Percentiles rank a stretch among this genome's conserved stretches.
phyloP scores from a whole-genome alignment of 64 coral and sea anemone species.

The Actinia tenebrosa region DNA sequence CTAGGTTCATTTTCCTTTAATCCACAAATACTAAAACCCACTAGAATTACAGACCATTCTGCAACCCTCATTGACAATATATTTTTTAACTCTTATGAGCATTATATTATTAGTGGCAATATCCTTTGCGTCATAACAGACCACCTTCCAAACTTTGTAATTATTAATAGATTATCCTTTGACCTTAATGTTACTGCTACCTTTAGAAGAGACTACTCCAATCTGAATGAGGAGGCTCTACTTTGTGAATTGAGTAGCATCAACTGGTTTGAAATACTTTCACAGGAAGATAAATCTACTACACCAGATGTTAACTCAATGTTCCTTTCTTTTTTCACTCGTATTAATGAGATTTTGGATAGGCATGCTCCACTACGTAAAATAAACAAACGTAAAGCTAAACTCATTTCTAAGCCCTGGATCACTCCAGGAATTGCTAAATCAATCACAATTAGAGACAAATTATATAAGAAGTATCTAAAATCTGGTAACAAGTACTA shows the following conservation, averaged over 20 bases:
- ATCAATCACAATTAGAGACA: conserved; percentile 24
- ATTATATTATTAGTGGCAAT: conserved; percentile 3
- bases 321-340: neutral
- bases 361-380: neutral
- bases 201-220: too few relatives aligned
- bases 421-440: neutral
- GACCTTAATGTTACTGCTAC: too few relatives aligned
- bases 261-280: too few relatives aligned
- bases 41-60: conserved; percentile 9
- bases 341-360: neutral
- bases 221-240: too few relatives aligned
- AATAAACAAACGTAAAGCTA: conserved; percentile 1
- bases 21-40: conserved; percentile 30
- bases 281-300: neutral
- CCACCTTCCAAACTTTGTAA: too few relatives aligned
- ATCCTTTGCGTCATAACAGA: too few relatives aligned
- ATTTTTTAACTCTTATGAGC: conserved; percentile 29
- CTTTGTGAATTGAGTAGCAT: too few relatives aligned
- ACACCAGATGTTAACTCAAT: neutral
- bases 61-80: conserved; percentile 23
- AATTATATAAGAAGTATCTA: conserved; percentile 19
- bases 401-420: neutral
- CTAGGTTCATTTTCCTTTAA: conserved; percentile 18
- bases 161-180: too few relatives aligned
- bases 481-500: conserved; percentile 22